These are phyloP conservation scores for Synanceia verrucosa DNA, from an alignment of 2,797 vertebrate species.

Conservation along the genomic window DNA sequence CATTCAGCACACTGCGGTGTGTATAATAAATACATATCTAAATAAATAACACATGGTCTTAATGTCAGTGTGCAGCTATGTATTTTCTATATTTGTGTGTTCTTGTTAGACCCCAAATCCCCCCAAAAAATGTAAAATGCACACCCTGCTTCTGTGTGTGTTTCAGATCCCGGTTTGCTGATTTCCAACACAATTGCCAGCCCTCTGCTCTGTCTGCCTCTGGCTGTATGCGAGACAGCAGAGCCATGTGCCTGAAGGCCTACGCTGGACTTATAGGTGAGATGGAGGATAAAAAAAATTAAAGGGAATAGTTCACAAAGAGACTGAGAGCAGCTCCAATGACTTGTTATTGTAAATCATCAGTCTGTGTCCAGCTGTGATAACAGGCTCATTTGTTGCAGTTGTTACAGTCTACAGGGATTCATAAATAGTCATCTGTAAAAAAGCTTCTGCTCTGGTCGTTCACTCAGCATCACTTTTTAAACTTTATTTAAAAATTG, in stretches of 20 bases:
- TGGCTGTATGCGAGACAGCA: constrained; percentile 85
- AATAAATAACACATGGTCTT: not conserved
- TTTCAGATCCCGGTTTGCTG: constrained; percentile 91
- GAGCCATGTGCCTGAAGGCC: constrained; percentile 90
- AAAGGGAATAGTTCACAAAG: not conserved
- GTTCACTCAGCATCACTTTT: constrained; percentile 24
- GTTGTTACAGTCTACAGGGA: constrained; percentile 11
- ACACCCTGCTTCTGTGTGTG: constrained; percentile 16
- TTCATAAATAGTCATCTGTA: constrained; percentile 19
- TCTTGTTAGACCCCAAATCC: constrained; percentile 18
- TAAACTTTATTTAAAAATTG: constrained; percentile 36
- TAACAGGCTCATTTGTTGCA: constrained; percentile 20
- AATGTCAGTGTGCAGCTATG: not conserved
- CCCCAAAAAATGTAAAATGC: constrained; percentile 43
- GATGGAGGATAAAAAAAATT: constrained; percentile 48
- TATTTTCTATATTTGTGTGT: not conserved
- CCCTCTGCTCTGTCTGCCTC: constrained; percentile 82
- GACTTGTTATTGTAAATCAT: constrained; percentile 23
- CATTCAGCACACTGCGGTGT: too few species aligned
- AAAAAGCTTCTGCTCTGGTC: constrained; percentile 21
- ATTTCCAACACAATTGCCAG: constrained; percentile 95
- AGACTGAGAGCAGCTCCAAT: constrained; percentile 1
- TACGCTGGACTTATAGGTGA: constrained; percentile 97
- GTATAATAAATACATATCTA: too few species aligned
- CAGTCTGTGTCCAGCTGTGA: constrained; percentile 9